A percentile compares a stretch with the other conserved stretches of the same genome.
Evolutionary conservation across 2,888 invertebrate species (phyloP).

Genomic region (Chrysina gloriosa): DNA sequence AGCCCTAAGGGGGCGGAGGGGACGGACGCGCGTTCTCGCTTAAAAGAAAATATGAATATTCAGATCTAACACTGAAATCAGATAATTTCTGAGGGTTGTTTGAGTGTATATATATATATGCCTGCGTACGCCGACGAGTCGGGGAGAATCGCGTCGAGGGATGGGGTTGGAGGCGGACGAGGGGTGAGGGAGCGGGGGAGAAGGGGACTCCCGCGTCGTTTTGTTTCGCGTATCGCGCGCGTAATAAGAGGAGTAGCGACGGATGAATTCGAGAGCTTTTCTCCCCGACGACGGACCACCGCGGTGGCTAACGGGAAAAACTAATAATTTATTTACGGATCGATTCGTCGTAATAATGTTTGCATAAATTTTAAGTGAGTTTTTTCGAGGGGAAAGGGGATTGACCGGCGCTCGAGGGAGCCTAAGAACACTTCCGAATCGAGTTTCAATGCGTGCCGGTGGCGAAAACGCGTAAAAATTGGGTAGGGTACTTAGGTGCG

Average conservation of each 20-base stretch:
- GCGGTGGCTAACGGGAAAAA: too few species aligned
- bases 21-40: too few species aligned
- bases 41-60: constrained; percentile 48
- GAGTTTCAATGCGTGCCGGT: too few species aligned
- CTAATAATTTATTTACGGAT: constrained; percentile 35
- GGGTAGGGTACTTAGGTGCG: too few species aligned
- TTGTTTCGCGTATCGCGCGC: constrained; percentile 6
- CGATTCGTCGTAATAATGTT: constrained; percentile 19
- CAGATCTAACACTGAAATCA: constrained; percentile 49
- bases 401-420: too few species aligned
- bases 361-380: constrained; percentile 21
- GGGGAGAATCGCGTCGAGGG: not conserved
- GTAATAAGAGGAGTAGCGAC: not conserved
- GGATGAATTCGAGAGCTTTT: not conserved
- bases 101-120: not conserved
- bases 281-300: constrained; percentile 3
- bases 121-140: not conserved
- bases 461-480: too few species aligned
- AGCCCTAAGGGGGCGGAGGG: too few species aligned
- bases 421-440: too few species aligned
- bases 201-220: not conserved
- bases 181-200: not conserved
- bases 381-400: not conserved
- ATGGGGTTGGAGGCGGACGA: not conserved
- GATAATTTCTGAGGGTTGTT: constrained; percentile 48